Evolutionary conservation across 2,888 invertebrate genomes (phyloP), one percentile per base, ranked within the genome.

Genomic region (Podotricha telesiphe): DNA sequence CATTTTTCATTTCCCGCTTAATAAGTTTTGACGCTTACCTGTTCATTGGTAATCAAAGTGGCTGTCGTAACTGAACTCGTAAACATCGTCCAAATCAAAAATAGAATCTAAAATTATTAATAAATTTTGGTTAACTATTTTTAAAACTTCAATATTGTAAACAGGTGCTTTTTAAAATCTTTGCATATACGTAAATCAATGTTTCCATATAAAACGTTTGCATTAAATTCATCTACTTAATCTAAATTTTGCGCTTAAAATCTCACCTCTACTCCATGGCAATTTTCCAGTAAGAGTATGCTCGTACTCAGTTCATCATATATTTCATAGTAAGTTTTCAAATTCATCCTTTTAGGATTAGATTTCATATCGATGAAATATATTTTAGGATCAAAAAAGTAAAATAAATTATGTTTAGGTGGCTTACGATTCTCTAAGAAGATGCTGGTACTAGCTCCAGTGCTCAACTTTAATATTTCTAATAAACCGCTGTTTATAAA

Each of bases 51-150:
- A 28, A 86, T 77, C n/a, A 85, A 65, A 13, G 87, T 84, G 20
- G 83, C 75, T 13, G 84, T 82, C 56, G 82, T 74, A 0, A 88
- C 84, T 48, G 84, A 83, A 73, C 80, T 83, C 8, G 84, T 83
- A 75, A 88, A 88, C 81, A 86, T 84, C 63, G 82, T 71, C 88
- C 87, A 88, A 55, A 84, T 82, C 11, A 77, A 79, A 13, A 86
- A 62, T 28, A 85, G 64, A 10, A 83, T 74, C 85, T 85, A 74
- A 48, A 82, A 81, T 8, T 74, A 13, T 17, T 13, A 5, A 37
- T 17, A 53, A 34, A 34, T 0, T 51, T 22, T 22, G 6, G 8
- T 20, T 50, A 50, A 50, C 2, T 13, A 42, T 42, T 42, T 7
- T 42, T 2, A 19, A 19, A 10, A 19, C 5, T 48, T 10, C 13